Evolutionary conservation across 2,888 invertebrate species (phyloP), one percentile per base, ranked within the genome.

Genomic region (Drosophila ustulata): DNA sequence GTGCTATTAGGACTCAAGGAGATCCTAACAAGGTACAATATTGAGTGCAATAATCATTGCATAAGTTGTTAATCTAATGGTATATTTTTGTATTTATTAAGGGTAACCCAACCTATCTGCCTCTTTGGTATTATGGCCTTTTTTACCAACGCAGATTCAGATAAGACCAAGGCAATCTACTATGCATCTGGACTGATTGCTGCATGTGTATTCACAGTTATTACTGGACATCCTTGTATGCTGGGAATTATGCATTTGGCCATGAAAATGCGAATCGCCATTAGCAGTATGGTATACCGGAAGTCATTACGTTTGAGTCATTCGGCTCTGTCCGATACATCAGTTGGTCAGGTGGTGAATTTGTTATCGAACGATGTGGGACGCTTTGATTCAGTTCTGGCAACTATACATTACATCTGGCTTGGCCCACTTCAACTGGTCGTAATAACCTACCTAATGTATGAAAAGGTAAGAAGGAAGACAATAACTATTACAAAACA

Each of bases 311-410:
- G 93, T 46, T 90, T 96, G 7, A 95, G 96, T 84, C 95, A 95
- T 91, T 94, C 94, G 0, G 95, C 97, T 0, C 88, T 97, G 61
- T 95, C 95, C 0, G 94, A 96, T 87, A 96, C 97, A 3, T 96
- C 97, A 0, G 93, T 94, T 9, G 95, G 95, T 1, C 95, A 95
- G 90, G 94, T 95, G 75, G 97, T 98, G 13, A 98, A 98, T 93
- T 94, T 99, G 2, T 93, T 99, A 71, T 98, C 98, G 1, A 99
- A 99, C 91, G 99, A 99, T 92, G 98, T 99, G 68, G 97, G 97
- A 88, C 91, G 92, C 9, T 86, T 92, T 45, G 92, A 92, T 79
- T 78, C 89, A 56, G 96, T 97, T 26, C 95, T 97, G 74, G 95
- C 97, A 78, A 96, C 98, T 91, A 93, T 97, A 6, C 98, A 98